Evolutionary conservation across 2,888 invertebrate species (phyloP).

Genomic region (Sinohyriopsis cumingii): DNA sequence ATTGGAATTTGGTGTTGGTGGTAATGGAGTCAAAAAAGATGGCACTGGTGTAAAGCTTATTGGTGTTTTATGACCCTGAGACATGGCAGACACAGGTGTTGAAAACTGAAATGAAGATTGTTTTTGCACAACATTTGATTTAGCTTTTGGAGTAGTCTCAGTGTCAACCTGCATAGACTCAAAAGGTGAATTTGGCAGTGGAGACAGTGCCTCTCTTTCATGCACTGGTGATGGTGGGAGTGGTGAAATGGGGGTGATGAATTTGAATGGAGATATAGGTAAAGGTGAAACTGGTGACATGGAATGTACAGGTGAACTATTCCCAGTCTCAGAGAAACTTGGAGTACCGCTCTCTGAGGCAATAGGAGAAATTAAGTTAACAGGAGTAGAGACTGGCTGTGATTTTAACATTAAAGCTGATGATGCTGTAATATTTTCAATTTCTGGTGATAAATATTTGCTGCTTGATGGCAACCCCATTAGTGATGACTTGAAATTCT

Average conservation of each 20-base stretch:
- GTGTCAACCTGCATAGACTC: conserved; percentile 1
- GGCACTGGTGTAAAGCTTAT: conserved; percentile 3
- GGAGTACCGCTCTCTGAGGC: conserved; percentile 17
- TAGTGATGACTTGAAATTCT: no score
- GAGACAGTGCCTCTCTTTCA: conserved; percentile 31
- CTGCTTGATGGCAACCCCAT: not conserved
- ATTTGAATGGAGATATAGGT: conserved; percentile 47
- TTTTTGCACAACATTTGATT: no score
- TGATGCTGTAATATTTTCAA: conserved; percentile 5
- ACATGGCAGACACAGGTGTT: no score
- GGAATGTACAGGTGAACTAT: conserved; percentile 6
- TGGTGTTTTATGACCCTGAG: no score
- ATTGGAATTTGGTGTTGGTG: not conserved
- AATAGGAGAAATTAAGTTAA: conserved; percentile 13
- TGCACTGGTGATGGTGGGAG: conserved; percentile 46
- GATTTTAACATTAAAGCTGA: not conserved
- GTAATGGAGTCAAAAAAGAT: not conserved
- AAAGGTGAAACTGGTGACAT: conserved; percentile 38
- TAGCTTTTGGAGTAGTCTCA: conserved; percentile 5
- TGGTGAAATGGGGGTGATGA: conserved; percentile 45
- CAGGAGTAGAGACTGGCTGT: not conserved
- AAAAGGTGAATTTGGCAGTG: conserved; percentile 20
- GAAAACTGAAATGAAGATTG: no score
- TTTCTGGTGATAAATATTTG: conserved; percentile 7
- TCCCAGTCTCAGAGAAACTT: not conserved